Conservation (phyloP, 2,797 vertebrate species). For the Periparus ater region DNA sequence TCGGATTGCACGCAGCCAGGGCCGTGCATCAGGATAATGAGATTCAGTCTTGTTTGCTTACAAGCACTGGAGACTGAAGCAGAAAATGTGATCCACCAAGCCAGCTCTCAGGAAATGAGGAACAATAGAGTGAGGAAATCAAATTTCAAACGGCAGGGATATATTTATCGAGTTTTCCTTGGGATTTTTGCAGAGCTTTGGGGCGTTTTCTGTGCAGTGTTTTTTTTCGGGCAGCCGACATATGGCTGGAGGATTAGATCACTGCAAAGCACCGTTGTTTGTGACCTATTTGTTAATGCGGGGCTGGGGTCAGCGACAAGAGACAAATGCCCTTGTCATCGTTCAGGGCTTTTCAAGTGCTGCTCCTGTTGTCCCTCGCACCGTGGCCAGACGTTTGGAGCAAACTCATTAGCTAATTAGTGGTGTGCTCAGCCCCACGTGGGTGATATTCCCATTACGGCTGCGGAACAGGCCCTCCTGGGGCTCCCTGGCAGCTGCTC, state of each 20-base stretch:
- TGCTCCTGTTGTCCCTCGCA: neutral
- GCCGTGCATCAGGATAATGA: conserved; percentile 55
- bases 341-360: neutral
- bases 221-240: conserved; percentile 18
- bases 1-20: conserved; percentile 30
- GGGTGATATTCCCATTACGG: neutral
- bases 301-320: conserved; percentile 38
- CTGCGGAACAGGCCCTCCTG: conserved; percentile 6
- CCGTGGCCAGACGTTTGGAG: conserved; percentile 7
- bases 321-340: neutral
- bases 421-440: neutral
- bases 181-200: neutral
- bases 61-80: conserved; percentile 58
- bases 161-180: conserved; percentile 45
- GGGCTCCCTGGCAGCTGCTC: conserved; percentile 19
- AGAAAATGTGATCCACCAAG: conserved; percentile 51
- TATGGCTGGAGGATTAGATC: conserved; percentile 65
- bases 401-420: conserved; percentile 63
- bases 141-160: conserved; percentile 43
- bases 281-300: conserved; percentile 52
- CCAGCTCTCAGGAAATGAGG: conserved; percentile 54
- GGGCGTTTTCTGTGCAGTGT: neutral
- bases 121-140: conserved; percentile 66
- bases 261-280: conserved; percentile 36
- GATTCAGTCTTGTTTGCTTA: conserved; percentile 55